Base-by-base conservation (phyloP, 2,888 invertebrate species). In the Proisotoma minuta region DNA sequence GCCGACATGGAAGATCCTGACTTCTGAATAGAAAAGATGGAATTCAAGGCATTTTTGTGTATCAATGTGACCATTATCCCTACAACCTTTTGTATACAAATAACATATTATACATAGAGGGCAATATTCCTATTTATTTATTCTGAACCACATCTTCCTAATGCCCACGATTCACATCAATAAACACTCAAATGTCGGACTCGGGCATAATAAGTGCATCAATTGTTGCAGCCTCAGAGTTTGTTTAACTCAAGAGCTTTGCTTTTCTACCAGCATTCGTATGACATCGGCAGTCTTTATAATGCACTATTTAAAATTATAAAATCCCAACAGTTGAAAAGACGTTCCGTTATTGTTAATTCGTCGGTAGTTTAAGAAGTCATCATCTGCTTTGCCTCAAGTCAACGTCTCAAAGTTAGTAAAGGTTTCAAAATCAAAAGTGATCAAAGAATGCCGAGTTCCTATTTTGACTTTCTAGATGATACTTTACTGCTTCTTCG, bases 381-480 rank as follows among this genome's bases (percentile, higher is more conserved):
- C 8, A 34, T 34, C 4, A n/a, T 43, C 43, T 43, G 43, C 43
- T 43, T 43, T 49, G 22, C 43, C 24, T 57, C 52, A 56, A 56
- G 4, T 61, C 66, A 63, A 63, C 51, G 57, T 61, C 66, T 70
- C 66, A 61, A 60, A 28, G 60, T n/a, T 43, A 34, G 34, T 10
- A 34, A 34, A 34, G 34, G 34, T 34, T 34, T 34, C 34, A 34
- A 8, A 34, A 34, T 58, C 66, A 63, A 66, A 66, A 49, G 40
- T 34, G 47, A 51, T 53, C 62, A 60, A 66, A 66, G 57, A 47
- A 60, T 59, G 67, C 69, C 69, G 68, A 68, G 57, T 52, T 69
- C 61, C 57, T 72, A 69, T 70, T 72, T 72, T 72, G 70, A 70
- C 70, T 69, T 68, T 62, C 64, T 61, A 54, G 65, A 66, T 70